Evolutionary conservation across 2,888 invertebrate species (phyloP).

Genomic region (Polyommatus icarus): DNA sequence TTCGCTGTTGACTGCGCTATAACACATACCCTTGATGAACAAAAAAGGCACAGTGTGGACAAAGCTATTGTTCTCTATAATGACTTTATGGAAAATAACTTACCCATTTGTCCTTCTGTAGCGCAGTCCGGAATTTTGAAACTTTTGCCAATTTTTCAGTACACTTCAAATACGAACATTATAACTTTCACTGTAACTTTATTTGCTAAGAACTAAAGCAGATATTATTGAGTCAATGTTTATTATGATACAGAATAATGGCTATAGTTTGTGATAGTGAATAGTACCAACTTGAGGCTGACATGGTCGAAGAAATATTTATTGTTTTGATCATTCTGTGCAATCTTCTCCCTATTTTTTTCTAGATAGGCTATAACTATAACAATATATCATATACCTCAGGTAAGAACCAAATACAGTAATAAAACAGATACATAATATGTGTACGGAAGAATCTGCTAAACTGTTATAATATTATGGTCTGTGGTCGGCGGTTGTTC

Average conservation of each 20-base stretch:
- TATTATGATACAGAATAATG: conserved; percentile 5
- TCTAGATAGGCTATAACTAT: no score
- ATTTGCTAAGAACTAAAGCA: not conserved
- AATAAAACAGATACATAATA: not conserved
- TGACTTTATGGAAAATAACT: conserved; percentile 26
- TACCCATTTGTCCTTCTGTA: conserved; percentile 73
- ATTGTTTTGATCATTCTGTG: no score
- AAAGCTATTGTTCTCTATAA: no score
- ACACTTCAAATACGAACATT: conserved; percentile 31
- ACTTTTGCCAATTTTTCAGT: conserved; percentile 26
- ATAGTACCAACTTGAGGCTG: not conserved
- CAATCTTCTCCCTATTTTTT: no score
- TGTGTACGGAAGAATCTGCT: conserved; percentile 1
- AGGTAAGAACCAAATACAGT: not conserved
- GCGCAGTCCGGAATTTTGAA: conserved; percentile 66
- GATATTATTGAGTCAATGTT: not conserved
- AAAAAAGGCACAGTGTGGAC: no score
- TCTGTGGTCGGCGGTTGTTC: conserved; percentile 2
- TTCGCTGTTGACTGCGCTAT: no score
- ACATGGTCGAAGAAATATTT: no score
- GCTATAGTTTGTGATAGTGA: not conserved
- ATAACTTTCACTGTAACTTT: conserved; percentile 40
- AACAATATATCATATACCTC: no score
- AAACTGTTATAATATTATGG: conserved; percentile 10
- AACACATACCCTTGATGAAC: no score